Evolutionary conservation across 2,797 vertebrate genomes (phyloP).

Genomic region (Aythya fuligula): DNA sequence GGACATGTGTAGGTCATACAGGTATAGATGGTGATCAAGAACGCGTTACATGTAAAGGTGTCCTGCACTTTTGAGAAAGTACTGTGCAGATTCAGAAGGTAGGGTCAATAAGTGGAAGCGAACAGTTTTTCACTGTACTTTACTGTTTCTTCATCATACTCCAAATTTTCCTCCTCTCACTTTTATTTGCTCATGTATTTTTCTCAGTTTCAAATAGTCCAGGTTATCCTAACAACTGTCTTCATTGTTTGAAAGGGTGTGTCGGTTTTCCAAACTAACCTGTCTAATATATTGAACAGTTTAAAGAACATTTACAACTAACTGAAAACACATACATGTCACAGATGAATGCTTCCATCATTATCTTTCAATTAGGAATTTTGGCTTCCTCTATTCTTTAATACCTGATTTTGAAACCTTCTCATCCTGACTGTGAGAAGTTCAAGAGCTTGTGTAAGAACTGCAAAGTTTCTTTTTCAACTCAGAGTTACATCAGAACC

Average conservation of each 20-base stretch:
- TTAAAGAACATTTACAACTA: conserved; percentile 26
- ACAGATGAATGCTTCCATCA: conserved; percentile 18
- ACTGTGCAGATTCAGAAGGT: not conserved
- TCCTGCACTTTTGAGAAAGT: rapidly evolving
- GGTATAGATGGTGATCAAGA: not conserved
- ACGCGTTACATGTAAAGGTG: not conserved
- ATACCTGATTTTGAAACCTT: conserved; percentile 5
- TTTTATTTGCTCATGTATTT: not conserved
- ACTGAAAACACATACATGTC: conserved; percentile 34
- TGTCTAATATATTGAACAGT: not conserved
- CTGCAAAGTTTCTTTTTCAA: not conserved
- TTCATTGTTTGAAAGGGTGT: not conserved
- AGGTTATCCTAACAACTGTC: not conserved
- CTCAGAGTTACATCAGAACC: not conserved
- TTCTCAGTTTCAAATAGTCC: not conserved
- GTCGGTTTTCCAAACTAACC: not conserved
- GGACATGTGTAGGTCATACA: not conserved
- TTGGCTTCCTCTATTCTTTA: not conserved
- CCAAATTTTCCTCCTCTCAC: not conserved
- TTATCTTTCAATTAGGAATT: conserved; percentile 40
- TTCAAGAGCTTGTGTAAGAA: not conserved
- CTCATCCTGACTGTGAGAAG: not conserved
- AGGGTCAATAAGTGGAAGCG: not conserved
- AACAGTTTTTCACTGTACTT: not conserved
- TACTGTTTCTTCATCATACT: not conserved